Conservation (phyloP, 1,140 invertebrate species). For the Anastrepha obliqua region DNA sequence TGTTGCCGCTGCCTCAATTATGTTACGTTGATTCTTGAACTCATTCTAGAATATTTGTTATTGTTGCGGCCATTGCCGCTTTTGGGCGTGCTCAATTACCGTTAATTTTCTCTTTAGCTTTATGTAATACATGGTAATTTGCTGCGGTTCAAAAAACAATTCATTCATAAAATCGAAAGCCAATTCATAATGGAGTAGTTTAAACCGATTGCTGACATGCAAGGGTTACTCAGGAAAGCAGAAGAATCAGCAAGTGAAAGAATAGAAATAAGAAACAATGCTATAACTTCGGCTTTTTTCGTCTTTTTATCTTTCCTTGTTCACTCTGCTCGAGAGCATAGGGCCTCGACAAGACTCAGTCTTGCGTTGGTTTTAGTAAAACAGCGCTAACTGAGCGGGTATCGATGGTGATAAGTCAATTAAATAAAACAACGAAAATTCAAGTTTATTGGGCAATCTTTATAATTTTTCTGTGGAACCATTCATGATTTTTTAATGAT, state of each 20-base stretch:
- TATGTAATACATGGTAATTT: constrained; percentile 2
- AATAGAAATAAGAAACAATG: background rate
- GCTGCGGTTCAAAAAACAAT: constrained; percentile 2
- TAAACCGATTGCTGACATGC: background rate
- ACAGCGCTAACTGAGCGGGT: too few species aligned
- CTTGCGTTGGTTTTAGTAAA: too few species aligned
- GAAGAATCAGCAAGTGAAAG: background rate
- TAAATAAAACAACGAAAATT: too few species aligned
- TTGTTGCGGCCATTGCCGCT: constrained; percentile 33
- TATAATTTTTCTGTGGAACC: too few species aligned
- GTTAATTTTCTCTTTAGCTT: constrained; percentile 3
- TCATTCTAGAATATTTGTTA: constrained; percentile 25
- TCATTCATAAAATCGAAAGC: constrained; percentile 50
- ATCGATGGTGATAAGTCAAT: too few species aligned
- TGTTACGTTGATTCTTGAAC: background rate
- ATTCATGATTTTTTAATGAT: too few species aligned
- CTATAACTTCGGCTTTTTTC: too few species aligned
- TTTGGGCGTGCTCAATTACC: constrained; percentile 36
- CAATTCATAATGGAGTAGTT: background rate
- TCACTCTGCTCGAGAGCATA: too few species aligned
- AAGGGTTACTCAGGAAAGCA: background rate
- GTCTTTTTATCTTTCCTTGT: too few species aligned
- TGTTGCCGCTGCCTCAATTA: background rate
- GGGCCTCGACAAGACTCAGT: too few species aligned
- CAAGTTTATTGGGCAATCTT: too few species aligned